phyloP scores from a whole-genome alignment of 2,113 vertebrate genomes.

The Anoura caudifer region DNA sequence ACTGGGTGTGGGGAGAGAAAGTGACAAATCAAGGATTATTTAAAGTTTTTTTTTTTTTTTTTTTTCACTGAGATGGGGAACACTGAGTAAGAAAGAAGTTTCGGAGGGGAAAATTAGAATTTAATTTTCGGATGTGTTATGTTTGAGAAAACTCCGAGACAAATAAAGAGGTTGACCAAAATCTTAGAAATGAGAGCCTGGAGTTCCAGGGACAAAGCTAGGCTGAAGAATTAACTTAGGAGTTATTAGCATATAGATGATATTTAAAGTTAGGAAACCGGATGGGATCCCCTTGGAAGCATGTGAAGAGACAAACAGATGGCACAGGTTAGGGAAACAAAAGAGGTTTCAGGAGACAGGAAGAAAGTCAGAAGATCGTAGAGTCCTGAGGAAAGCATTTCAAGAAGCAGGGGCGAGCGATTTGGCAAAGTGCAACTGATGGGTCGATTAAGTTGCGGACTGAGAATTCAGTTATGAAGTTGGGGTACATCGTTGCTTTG shows the following conservation, averaged over 20 bases:
- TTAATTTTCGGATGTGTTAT: neutral
- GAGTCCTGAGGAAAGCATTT: neutral
- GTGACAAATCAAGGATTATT: neutral
- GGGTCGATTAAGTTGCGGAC: neutral
- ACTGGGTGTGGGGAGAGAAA: neutral
- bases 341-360: neutral
- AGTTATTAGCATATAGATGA: neutral
- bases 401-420: neutral
- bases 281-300: neutral
- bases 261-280: neutral
- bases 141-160: neutral
- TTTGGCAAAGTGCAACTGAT: neutral
- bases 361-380: neutral
- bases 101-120: neutral
- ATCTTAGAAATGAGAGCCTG: neutral
- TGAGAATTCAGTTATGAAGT: neutral
- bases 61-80: no score
- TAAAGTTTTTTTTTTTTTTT: no score
- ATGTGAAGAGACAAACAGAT: neutral
- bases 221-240: neutral
- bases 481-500: neutral
- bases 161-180: neutral
- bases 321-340: neutral
- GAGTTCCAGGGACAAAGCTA: neutral
- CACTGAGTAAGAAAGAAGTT: neutral